A percentile compares a stretch with the other conserved stretches of the same genome.
Conservation (phyloP, 2,113 vertebrate genomes). For the Percina caprodes region DNA sequence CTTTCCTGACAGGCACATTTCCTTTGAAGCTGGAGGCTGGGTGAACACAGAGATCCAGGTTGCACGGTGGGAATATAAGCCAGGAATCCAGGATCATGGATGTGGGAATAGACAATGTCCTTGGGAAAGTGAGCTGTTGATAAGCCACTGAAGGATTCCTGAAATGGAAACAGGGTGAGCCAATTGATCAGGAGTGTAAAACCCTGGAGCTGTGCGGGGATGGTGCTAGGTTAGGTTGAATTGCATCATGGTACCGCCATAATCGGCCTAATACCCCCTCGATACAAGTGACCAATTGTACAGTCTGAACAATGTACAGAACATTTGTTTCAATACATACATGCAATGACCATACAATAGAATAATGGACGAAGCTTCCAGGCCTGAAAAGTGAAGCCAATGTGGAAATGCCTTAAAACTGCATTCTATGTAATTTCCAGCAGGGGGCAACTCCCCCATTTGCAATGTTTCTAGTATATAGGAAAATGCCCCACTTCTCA, state of each 20-base stretch:
- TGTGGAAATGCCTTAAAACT: no score
- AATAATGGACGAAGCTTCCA: no score
- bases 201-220: conserved; percentile 57
- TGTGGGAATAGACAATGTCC: conserved; percentile 57
- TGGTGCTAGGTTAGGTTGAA: conserved; percentile 35
- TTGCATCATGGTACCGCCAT: conserved; percentile 61
- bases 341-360: neutral
- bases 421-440: no score
- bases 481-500: no score
- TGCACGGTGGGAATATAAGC: conserved; percentile 44
- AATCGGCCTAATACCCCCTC: conserved; percentile 49
- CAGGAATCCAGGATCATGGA: conserved; percentile 44
- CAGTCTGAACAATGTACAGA: neutral
- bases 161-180: conserved; percentile 65
- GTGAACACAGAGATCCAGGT: conserved; percentile 41
- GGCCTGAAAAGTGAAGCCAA: no score
- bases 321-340: conserved; percentile 23
- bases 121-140: conserved; percentile 68
- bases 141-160: conserved; percentile 65
- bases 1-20: conserved; percentile 40
- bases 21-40: conserved; percentile 60
- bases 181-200: conserved; percentile 68
- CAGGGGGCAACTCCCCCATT: no score
- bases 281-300: conserved; percentile 42
- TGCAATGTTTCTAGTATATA: no score